Base-by-base conservation (phyloP, 2,113 vertebrate genomes). In the Cebus imitator region DNA sequence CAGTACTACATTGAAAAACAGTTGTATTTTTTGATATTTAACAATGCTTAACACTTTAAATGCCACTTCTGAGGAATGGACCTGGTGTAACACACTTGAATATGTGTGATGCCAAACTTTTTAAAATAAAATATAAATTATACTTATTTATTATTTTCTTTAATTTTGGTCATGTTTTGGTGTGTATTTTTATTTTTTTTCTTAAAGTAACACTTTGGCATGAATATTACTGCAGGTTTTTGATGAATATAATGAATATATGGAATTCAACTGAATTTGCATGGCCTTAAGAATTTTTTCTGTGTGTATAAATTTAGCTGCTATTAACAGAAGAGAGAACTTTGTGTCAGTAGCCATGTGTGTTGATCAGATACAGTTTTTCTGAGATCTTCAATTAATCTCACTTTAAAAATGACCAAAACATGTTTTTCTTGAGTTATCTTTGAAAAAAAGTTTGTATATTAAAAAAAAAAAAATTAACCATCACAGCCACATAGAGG, bases 381-480 rank as follows among this genome's bases (percentile, higher is more conserved):
- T 98, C 96, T 96, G 93, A 98, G 52, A 87, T 98, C 97, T 97
- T 98, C 98, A 97, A 96, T 97, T 98, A 98, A 97, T 98, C 98
- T 97, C 81, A 97, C 98, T 98, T 99, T 99, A 98, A 97, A 99
- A 99, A 99, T 99, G 99, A 99, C 99, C 99, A 99, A 99, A 99
- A 99, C 96, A 98, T 99, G 98, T 98, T 98, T 98, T 98, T 98
- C 98, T 98, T 97, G 98, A 98, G 98, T 97, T 98, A 98, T 98
- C 98, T 98, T 98, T 99, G 97, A 99, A 99, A 99, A 99, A 99
- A 99, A 98, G 93, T 98, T 99, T 99, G 97, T 99, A 99, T 98
- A 97, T 98, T 98, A 98, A 40, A 40, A 40, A 40, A 37, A 37
- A 40, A 40, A 40, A 40, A 40, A 40, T 40, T 40, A 40, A 14